These are phyloP conservation scores for Corydoras sp. DNA, from an alignment of 2,113 vertebrate species.

Conservation along the genomic window DNA sequence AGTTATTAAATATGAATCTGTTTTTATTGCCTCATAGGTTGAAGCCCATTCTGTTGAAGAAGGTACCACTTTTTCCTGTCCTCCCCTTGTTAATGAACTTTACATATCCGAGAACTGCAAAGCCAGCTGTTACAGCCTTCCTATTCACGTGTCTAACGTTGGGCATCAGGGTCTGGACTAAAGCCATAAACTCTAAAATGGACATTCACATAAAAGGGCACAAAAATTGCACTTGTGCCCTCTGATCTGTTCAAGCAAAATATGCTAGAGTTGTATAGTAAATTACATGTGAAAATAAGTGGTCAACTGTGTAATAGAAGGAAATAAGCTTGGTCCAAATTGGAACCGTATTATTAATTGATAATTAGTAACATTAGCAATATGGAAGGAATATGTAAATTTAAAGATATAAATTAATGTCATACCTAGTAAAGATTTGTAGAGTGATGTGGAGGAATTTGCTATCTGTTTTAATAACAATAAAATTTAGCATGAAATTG, in stretches of 20 bases:
- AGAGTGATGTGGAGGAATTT: neutral
- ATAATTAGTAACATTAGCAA: no score
- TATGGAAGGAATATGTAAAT: no score
- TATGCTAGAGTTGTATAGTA: neutral
- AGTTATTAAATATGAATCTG: neutral
- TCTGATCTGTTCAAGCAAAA: slow-evolving; percentile 1
- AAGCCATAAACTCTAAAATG: neutral
- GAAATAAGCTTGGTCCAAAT: slow-evolving; percentile 16
- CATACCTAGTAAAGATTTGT: neutral
- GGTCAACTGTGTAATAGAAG: neutral
- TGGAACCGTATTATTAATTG: slow-evolving; percentile 9
- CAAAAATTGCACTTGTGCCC: neutral
- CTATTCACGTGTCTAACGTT: neutral
- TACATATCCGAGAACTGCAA: slow-evolving; percentile 58
- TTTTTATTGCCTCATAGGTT: slow-evolving; percentile 45
- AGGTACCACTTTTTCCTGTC: slow-evolving; percentile 37
- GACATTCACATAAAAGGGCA: neutral
- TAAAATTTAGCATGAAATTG: neutral
- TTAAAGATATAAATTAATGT: no score
- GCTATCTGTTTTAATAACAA: neutral
- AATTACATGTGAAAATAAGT: neutral
- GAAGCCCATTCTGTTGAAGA: slow-evolving; percentile 43
- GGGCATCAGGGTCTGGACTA: neutral
- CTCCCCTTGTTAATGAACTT: slow-evolving; percentile 42
- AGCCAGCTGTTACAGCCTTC: slow-evolving; percentile 30